Percentiles rank a stretch among this genome's conserved stretches.
These are phyloP conservation scores for Scatophagus argus DNA, from an alignment of 2,113 vertebrate species.

Conservation along the genomic window DNA sequence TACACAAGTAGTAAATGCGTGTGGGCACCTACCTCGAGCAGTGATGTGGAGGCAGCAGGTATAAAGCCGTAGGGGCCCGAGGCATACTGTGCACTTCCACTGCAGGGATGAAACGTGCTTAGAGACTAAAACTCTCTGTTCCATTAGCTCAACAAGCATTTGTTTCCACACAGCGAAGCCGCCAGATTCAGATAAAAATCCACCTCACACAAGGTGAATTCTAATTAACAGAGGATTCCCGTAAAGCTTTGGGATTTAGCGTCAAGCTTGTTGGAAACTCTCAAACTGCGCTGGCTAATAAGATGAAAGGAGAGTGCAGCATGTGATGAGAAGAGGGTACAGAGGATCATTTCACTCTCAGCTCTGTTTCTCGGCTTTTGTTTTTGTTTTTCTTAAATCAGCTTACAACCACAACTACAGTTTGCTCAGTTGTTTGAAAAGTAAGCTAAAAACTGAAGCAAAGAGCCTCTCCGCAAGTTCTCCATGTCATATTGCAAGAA, in stretches of 20 bases:
- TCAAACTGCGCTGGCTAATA: constrained; percentile 18
- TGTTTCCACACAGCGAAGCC: constrained; percentile 45
- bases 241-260: constrained; percentile 65
- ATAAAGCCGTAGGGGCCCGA: constrained; percentile 30
- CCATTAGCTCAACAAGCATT: constrained; percentile 55
- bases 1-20: constrained; percentile 36
- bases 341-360: constrained; percentile 8
- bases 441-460: background rate
- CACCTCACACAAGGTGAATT: constrained; percentile 50
- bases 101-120: constrained; percentile 51
- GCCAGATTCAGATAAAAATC: constrained; percentile 33
- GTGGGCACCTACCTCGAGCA: constrained; percentile 49
- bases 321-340: constrained; percentile 9
- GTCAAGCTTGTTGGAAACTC: constrained; percentile 51
- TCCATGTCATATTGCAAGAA: background rate
- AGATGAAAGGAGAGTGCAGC: constrained; percentile 12
- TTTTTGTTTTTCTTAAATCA: background rate
- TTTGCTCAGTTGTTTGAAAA: constrained; percentile 26
- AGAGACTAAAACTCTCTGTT: constrained; percentile 50
- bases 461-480: background rate
- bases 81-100: constrained; percentile 11
- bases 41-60: constrained; percentile 54
- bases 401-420: constrained; percentile 2
- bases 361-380: constrained; percentile 19
- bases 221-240: constrained; percentile 72